A percentile compares a stretch with the other conserved stretches of the same genome.
phyloP scores from a whole-genome alignment of 1,140 invertebrate species.

The Oscheius sp. region DNA sequence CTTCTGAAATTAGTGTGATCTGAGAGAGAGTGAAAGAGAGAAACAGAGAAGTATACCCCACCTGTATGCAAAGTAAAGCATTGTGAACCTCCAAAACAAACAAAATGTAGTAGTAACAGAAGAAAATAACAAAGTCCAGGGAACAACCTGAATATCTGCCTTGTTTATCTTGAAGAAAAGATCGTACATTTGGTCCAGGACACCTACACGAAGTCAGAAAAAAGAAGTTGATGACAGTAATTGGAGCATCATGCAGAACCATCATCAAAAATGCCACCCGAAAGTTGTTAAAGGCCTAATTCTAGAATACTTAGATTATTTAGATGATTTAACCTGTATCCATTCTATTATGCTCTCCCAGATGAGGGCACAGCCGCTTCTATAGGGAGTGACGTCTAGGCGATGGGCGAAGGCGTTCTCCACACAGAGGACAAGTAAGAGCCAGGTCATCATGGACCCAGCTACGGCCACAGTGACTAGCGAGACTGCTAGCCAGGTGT shows the following conservation, averaged over 20 bases:
- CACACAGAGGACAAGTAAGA: constrained; percentile 55
- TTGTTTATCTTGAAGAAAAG: not conserved
- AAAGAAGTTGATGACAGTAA: constrained; percentile 59
- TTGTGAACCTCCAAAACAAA: constrained; percentile 50
- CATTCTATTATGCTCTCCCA: constrained; percentile 54
- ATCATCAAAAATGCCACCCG: constrained; percentile 56
- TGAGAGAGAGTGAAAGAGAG: too few species aligned
- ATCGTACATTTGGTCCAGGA: constrained; percentile 46
- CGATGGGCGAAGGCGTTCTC: constrained; percentile 57
- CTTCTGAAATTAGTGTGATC: constrained; percentile 4
- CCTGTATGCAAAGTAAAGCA: constrained; percentile 56
- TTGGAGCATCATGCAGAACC: constrained; percentile 52
- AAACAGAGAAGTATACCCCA: too few species aligned
- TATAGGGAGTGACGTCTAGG: constrained; percentile 41
- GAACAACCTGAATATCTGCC: constrained; percentile 28
- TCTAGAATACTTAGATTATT: not conserved
- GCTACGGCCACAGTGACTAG: constrained; percentile 47
- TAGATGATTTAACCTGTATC: constrained; percentile 42
- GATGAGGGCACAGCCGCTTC: constrained; percentile 52
- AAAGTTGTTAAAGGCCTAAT: constrained; percentile 57
- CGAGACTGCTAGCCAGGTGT: constrained; percentile 52
- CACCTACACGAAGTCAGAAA: constrained; percentile 53
- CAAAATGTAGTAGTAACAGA: constrained; percentile 40
- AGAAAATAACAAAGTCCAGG: constrained; percentile 54
- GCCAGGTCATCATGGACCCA: constrained; percentile 54